phyloP scores from a whole-genome alignment of 2,113 vertebrate species.

The Stercorarius parasiticus region DNA sequence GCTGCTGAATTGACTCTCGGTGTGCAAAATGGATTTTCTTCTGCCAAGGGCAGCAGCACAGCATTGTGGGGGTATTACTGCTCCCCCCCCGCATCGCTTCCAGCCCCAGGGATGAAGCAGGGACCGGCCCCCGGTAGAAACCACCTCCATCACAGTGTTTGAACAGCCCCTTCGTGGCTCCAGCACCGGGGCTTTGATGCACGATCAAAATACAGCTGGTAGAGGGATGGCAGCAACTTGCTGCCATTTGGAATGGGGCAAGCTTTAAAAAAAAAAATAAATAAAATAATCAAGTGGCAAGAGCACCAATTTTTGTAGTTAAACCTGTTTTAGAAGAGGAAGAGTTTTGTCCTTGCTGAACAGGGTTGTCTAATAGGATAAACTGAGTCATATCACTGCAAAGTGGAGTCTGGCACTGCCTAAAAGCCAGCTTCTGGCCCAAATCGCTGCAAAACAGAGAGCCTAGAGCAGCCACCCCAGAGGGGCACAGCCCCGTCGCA shows the following conservation, averaged over 20 bases:
- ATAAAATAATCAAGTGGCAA: not conserved
- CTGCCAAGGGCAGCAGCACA: not conserved
- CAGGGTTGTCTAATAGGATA: not conserved
- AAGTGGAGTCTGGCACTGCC: not conserved
- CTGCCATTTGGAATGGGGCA: not conserved
- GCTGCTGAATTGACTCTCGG: fast-evolving
- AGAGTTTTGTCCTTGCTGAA: not conserved
- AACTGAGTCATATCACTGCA: not conserved
- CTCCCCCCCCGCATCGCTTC: not conserved
- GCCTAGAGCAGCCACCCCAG: fast-evolving
- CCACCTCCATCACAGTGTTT: not conserved
- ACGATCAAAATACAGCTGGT: not conserved
- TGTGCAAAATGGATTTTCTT: not conserved
- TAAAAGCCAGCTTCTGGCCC: not conserved
- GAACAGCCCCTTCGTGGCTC: not conserved
- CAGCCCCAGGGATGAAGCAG: not conserved
- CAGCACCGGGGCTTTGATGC: not conserved
- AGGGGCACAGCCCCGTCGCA: not conserved
- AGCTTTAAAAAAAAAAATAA: not conserved
- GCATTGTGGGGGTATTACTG: not conserved
- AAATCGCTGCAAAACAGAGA: not conserved
- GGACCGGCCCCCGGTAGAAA: not conserved
- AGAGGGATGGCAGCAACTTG: not conserved
- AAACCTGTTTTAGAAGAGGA: not conserved
- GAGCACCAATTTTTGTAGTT: not conserved